Conservation (phyloP, 1,140 invertebrate species). For the Panagrolaimus sp. region DNA sequence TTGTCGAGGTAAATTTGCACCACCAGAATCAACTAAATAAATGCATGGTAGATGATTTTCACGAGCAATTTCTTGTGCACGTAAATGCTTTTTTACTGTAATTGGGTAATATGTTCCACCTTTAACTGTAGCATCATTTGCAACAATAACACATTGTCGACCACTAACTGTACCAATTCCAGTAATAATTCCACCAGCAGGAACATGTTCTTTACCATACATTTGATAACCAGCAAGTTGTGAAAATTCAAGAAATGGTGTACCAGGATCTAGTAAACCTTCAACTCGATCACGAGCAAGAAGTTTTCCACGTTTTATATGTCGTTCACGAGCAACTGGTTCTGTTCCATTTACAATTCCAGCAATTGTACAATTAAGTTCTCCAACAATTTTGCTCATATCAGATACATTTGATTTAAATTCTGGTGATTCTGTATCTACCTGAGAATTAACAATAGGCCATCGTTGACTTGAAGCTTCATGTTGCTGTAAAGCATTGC, state of each 20-base stretch:
- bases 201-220: slow-evolving; percentile 75
- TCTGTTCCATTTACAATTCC: slow-evolving; percentile 68
- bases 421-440: slow-evolving; percentile 35
- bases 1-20: slow-evolving; percentile 90
- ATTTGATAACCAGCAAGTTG: slow-evolving; percentile 76
- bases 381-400: slow-evolving; percentile 72
- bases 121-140: slow-evolving; percentile 96
- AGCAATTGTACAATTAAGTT: slow-evolving; percentile 67
- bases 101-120: slow-evolving; percentile 89
- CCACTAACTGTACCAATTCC: slow-evolving; percentile 81
- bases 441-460: slow-evolving; percentile 27
- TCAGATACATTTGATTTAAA: slow-evolving; percentile 72
- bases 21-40: slow-evolving; percentile 91
- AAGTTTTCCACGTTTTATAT: slow-evolving; percentile 69
- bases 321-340: slow-evolving; percentile 38
- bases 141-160: slow-evolving; percentile 80
- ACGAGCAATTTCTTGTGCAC: slow-evolving; percentile 90
- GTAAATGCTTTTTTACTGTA: slow-evolving; percentile 90
- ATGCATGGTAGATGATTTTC: slow-evolving; percentile 86
- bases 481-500: not conserved
- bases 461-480: slow-evolving; percentile 23
- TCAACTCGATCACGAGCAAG: slow-evolving; percentile 82
- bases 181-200: slow-evolving; percentile 69
- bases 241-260: slow-evolving; percentile 86
- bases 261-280: slow-evolving; percentile 74